These are phyloP conservation scores for Platycercus adscitus DNA, from an alignment of 2,113 vertebrate species.

Conservation along the genomic window DNA sequence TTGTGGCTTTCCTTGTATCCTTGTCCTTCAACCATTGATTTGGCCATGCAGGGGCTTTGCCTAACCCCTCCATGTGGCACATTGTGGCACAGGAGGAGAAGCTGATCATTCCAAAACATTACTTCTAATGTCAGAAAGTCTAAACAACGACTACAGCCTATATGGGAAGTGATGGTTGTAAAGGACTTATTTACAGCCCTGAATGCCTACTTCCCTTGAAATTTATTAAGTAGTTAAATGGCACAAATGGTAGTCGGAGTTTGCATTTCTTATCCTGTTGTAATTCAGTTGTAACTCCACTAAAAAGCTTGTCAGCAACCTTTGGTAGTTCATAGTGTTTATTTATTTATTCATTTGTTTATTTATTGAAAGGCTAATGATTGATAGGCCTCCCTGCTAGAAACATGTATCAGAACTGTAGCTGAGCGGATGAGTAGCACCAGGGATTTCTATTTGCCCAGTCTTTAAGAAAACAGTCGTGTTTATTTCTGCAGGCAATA, in stretches of 20 bases:
- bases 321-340: background rate
- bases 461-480: background rate
- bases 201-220: background rate
- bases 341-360: background rate
- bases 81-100: background rate
- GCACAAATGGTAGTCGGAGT: background rate
- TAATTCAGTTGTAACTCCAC: slow-evolving; percentile 37
- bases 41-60: background rate
- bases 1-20: background rate
- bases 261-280: slow-evolving; percentile 17
- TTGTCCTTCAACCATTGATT: background rate
- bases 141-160: background rate
- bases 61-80: background rate
- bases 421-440: background rate
- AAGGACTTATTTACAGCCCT: slow-evolving; percentile 6
- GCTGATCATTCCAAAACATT: background rate
- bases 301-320: background rate
- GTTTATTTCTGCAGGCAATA: background rate
- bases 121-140: background rate
- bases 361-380: background rate
- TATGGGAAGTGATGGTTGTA: background rate
- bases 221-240: slow-evolving; percentile 52
- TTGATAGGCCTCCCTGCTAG: background rate
- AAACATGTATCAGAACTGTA: background rate
- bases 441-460: background rate